Conservation (phyloP, 2,888 invertebrate genomes). For the Dicroscelio sp. region DNA sequence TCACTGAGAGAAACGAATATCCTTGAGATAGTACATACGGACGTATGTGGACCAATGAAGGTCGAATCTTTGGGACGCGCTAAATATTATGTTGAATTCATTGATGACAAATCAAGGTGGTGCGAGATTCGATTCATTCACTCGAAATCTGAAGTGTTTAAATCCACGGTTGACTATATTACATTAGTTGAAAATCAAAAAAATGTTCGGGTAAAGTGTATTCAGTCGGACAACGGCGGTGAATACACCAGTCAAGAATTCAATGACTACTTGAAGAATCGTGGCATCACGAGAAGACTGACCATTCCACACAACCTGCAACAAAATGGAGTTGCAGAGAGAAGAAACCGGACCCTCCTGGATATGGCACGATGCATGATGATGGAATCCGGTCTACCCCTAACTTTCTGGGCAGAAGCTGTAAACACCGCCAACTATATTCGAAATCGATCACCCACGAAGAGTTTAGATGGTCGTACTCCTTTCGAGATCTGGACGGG, state of each 20-base stretch:
- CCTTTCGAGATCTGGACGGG: no score
- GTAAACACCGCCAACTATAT: conserved; percentile 54
- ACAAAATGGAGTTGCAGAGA: neutral
- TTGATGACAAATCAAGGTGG: conserved; percentile 81
- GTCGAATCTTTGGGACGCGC: conserved; percentile 76
- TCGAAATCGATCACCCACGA: conserved; percentile 80
- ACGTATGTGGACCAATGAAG: conserved; percentile 82
- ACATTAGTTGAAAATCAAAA: no score
- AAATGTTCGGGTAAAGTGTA: neutral
- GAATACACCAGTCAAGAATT: neutral
- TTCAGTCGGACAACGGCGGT: neutral
- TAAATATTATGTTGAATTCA: conserved; percentile 81
- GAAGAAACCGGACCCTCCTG: neutral
- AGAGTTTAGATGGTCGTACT: no score
- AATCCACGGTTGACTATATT: no score
- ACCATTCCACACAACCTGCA: neutral
- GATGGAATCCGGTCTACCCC: conserved; percentile 43
- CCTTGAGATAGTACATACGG: conserved; percentile 80
- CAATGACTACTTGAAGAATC: neutral
- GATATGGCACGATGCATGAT: conserved; percentile 44
- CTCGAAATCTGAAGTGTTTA: conserved; percentile 64
- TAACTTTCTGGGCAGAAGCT: conserved; percentile 63
- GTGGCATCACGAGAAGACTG: neutral
- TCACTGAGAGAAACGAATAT: no score
- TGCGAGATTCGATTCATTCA: conserved; percentile 71